Percentiles rank a stretch among this genome's conserved stretches.
Evolutionary conservation across 1,140 invertebrate species (phyloP).

Genomic region (Chelonus insularis): DNA sequence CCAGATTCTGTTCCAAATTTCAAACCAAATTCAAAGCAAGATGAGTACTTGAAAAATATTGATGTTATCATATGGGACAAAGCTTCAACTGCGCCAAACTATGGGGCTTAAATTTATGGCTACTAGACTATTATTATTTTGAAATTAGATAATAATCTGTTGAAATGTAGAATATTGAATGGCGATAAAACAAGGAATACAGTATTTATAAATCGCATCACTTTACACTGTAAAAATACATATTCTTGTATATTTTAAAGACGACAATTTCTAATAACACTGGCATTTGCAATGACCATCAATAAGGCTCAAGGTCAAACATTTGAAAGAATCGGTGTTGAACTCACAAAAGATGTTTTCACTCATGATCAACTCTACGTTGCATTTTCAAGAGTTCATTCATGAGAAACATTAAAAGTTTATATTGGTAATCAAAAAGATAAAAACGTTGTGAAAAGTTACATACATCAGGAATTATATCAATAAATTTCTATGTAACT

Average conservation of each 20-base stretch:
- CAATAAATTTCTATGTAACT: too few species aligned
- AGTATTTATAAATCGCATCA: conserved; percentile 11
- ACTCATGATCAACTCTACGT: conserved; percentile 48
- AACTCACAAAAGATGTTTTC: conserved; percentile 2
- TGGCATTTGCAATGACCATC: conserved; percentile 54
- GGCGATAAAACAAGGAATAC: conserved; percentile 16
- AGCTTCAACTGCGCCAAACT: neutral
- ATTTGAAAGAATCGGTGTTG: too few species aligned
- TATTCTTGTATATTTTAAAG: conserved; percentile 15
- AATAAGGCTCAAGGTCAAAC: too few species aligned
- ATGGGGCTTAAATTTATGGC: conserved; percentile 27
- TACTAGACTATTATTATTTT: conserved; percentile 24
- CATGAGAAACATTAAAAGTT: neutral
- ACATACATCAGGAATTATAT: conserved; percentile 10
- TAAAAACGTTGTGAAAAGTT: conserved; percentile 7
- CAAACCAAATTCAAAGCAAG: neutral
- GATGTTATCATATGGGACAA: neutral
- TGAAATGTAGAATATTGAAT: conserved; percentile 33
- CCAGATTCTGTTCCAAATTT: neutral
- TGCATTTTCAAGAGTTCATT: conserved; percentile 33
- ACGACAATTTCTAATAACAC: conserved; percentile 26
- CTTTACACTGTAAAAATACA: conserved; percentile 3
- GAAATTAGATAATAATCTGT: conserved; percentile 27
- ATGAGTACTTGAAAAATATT: neutral
- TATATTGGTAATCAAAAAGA: neutral